A percentile compares a stretch with the other conserved stretches of the same genome.
Evolutionary conservation across 2,888 invertebrate species (phyloP).

Genomic region (Chloroclystis v-ata): DNA sequence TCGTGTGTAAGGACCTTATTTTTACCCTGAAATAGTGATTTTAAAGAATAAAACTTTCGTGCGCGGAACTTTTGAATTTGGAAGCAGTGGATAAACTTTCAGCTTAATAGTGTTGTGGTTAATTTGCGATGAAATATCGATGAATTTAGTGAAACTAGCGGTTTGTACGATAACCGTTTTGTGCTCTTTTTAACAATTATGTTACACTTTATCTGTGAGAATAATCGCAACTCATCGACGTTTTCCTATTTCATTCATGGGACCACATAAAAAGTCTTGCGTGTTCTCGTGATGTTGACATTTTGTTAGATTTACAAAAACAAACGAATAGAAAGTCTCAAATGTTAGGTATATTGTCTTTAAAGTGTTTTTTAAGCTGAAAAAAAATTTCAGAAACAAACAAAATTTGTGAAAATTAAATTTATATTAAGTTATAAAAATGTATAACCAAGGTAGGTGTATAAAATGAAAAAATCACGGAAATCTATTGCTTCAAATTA

Average conservation of each 20-base stretch:
- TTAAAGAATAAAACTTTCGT: background rate
- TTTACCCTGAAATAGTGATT: slow-evolving; percentile 4
- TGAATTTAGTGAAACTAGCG: slow-evolving; percentile 5
- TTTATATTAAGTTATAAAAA: no score
- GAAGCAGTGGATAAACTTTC: slow-evolving; percentile 5
- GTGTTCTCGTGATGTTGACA: slow-evolving; percentile 18
- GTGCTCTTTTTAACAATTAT: background rate
- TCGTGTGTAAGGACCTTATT: background rate
- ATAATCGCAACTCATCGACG: background rate
- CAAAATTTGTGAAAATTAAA: no score
- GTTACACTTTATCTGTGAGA: background rate
- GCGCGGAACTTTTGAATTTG: slow-evolving; percentile 9
- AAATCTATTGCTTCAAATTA: background rate
- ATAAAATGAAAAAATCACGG: no score
- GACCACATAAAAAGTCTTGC: slow-evolving; percentile 18
- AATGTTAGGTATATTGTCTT: slow-evolving; percentile 2
- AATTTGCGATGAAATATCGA: slow-evolving; percentile 14
- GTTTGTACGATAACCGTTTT: background rate
- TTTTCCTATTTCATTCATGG: slow-evolving; percentile 10
- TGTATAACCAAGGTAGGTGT: background rate
- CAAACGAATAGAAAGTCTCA: slow-evolving; percentile 22
- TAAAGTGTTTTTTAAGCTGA: no score
- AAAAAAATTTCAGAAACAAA: no score
- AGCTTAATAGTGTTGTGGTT: slow-evolving; percentile 19
- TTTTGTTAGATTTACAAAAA: slow-evolving; percentile 22